Percentiles rank a stretch among this genome's conserved stretches.
phyloP scores from a whole-genome alignment of 2,797 vertebrate species.

The Nannoperca obscura region DNA sequence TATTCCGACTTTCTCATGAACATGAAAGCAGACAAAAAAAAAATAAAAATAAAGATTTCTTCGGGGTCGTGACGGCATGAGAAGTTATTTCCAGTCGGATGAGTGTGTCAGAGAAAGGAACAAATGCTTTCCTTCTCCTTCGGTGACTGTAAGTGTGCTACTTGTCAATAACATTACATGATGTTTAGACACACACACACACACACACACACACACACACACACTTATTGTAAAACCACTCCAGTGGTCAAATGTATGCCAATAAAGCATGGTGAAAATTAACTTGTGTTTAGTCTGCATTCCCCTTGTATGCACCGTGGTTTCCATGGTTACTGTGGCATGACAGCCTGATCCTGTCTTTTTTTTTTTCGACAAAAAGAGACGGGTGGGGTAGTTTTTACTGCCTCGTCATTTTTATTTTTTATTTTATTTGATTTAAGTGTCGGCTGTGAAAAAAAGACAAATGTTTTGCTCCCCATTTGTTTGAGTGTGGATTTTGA shows the following conservation, averaged over 20 bases:
- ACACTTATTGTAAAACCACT: neutral
- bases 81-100: constrained; percentile 36
- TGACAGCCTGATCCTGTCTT: neutral
- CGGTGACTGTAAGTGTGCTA: neutral
- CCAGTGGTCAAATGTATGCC: neutral
- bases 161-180: neutral
- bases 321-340: constrained; percentile 17
- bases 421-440: no score
- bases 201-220: neutral
- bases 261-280: neutral
- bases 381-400: neutral
- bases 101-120: constrained; percentile 24
- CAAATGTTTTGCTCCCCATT: no score
- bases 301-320: neutral
- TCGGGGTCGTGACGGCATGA: constrained; percentile 17
- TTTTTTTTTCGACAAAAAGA: neutral
- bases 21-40: constrained; percentile 38
- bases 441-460: no score
- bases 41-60: constrained; percentile 30
- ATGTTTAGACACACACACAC: neutral
- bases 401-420: no score
- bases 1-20: constrained; percentile 5
- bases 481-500: no score
- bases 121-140: constrained; percentile 13
- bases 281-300: constrained; percentile 13